Evolutionary conservation across 1,140 invertebrate species (phyloP).

Genomic region (Drosophila ercepeae): DNA sequence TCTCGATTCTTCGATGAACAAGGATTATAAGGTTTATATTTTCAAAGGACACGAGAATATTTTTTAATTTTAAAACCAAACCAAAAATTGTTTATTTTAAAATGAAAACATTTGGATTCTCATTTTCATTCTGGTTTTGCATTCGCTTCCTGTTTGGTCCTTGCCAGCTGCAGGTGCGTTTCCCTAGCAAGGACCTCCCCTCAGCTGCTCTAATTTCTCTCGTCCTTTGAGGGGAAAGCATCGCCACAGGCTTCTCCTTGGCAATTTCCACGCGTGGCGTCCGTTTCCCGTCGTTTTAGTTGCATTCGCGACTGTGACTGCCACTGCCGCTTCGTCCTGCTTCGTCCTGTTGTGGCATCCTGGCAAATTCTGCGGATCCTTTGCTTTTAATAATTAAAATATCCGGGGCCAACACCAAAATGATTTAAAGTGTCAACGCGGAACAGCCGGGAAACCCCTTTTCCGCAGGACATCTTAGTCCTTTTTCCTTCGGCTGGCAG

Average conservation of each 20-base stretch:
- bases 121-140: conserved; percentile 12
- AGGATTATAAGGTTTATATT: background rate
- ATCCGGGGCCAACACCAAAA: conserved; percentile 68
- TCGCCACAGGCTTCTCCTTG: conserved; percentile 48
- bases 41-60: background rate
- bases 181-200: background rate
- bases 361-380: conserved; percentile 26
- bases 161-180: conserved; percentile 23
- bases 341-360: conserved; percentile 12
- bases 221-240: conserved; percentile 47
- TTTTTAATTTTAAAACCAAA: background rate
- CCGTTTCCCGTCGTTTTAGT: conserved; percentile 38
- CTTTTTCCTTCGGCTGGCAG: background rate
- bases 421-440: conserved; percentile 80
- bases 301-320: conserved; percentile 29
- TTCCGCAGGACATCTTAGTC: conserved; percentile 21
- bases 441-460: conserved; percentile 19
- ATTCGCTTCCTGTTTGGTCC: conserved; percentile 56
- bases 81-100: too few relatives aligned
- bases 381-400: conserved; percentile 83
- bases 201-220: conserved; percentile 64
- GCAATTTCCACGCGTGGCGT: conserved; percentile 73
- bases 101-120: too few relatives aligned
- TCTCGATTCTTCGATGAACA: background rate
- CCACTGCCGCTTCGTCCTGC: conserved; percentile 1